Base-by-base conservation (phyloP, 2,888 invertebrate species). In the Mythimna ferrago region DNA sequence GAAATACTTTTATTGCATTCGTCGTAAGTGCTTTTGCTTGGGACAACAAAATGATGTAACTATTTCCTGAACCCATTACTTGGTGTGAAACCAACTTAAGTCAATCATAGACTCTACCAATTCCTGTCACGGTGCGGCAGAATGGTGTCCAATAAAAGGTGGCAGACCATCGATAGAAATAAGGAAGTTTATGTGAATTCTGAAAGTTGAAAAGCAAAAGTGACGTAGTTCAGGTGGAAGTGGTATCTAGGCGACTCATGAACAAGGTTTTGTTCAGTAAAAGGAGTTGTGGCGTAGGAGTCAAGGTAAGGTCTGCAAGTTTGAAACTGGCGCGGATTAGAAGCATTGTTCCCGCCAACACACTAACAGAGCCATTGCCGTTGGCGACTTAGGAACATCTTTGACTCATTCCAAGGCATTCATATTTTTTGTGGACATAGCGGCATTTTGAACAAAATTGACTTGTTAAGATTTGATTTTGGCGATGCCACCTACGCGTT, bases 221-320 rank as follows among this genome's bases (percentile, higher is more conserved):
- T 83, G 78, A 78, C 76, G 73, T 79, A 68, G 70, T 79, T 71
- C 66, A 81, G 73, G 68, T 81, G 80, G 84, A 84, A 79, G 78
- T 85, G 38, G 71, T 85, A 71, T 83, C 81, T 84, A 85, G 82
- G 74, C 83, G 78, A 84, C 82, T 88, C 86, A 85, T 84, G 86
- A 82, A 87, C 93, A 93, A 93, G 94, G 93, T 90, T 92, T 89
- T 87, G 81, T 88, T 90, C 88, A 92, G 93, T 95, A 94, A 95
- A 93, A 94, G 93, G 94, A 92, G 89, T 85, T 87, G 80, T 74
- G 82, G 96, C 95, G 96, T 96, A 96, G 96, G 96, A 94, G 96
- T 94, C 96, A 93, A 96, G 95, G 95, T 95, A 96, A 96, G 96
- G 96, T 91, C 95, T 95, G 93, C 95, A 91, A 89, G 94, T 95